These are phyloP conservation scores for Arizona elegans DNA, from an alignment of 2,113 vertebrate genomes.

Conservation along the genomic window DNA sequence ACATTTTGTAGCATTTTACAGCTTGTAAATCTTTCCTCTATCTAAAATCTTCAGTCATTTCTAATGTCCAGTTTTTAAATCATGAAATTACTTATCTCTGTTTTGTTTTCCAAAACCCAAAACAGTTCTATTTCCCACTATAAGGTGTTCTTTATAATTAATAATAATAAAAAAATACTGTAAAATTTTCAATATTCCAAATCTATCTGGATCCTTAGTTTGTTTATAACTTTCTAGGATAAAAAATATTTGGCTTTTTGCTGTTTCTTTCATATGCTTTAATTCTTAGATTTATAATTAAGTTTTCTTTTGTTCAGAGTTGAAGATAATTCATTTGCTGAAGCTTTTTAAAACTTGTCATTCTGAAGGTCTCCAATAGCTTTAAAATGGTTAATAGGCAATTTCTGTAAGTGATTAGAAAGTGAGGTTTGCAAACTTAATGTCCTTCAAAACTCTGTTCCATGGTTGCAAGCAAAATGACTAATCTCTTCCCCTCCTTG, in stretches of 20 bases:
- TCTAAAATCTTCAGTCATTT: background rate
- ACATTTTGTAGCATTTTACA: background rate
- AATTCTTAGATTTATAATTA: background rate
- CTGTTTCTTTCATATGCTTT: background rate
- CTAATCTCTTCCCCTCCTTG: background rate
- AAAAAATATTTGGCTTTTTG: background rate
- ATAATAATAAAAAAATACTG: background rate
- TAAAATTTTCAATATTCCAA: background rate
- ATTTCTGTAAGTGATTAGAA: background rate
- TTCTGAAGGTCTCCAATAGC: background rate
- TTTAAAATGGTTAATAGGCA: background rate
- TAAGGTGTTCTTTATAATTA: background rate
- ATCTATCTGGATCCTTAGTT: background rate
- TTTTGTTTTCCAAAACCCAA: background rate
- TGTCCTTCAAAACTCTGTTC: background rate
- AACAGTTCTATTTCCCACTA: background rate
- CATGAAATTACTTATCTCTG: background rate
- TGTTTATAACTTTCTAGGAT: background rate
- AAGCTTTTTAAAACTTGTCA: background rate
- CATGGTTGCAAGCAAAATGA: background rate
- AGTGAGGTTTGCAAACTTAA: background rate
- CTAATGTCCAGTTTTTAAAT: background rate
- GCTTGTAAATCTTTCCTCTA: background rate
- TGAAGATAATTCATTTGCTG: background rate
- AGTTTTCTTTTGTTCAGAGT: background rate